Base-by-base conservation (phyloP, 1,140 invertebrate species). In the Plutomurus gul region DNA sequence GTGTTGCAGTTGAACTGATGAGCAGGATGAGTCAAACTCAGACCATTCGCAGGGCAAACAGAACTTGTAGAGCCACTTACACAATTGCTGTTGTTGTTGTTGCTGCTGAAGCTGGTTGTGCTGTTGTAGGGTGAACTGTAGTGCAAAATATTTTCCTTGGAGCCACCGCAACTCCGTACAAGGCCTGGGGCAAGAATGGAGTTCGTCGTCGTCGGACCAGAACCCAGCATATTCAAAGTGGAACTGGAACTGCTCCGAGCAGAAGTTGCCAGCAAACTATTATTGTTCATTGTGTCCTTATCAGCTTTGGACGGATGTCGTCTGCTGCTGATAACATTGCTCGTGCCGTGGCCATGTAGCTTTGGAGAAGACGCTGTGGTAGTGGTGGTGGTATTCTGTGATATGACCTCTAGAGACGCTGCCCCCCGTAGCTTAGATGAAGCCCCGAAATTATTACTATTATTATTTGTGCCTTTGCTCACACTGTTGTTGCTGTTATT, bases 241-340 rank as follows among this genome's bases (percentile, higher is more conserved):
- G 36, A 72, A 72, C 70, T 72, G 70, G 39, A 72, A 72, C 40
- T 72, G 70, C 40, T 72, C 46, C 75, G 47, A 80, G 36, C 27
- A 43, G 72, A 47, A 16, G 74, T 30, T 27, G 76, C 75, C 30
- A 71, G 11, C 20, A 37, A 22, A 75, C 36, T 51, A 40, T 60
- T 71, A 36, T 65, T 65, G 56, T 65, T 65, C 30, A 65, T 36
- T 33, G 56, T n/a, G n/a, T 79, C 78, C 30, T 77, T 81, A 56
- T 56, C 60, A 16, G 47, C 33, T 43, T 60, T 71, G 13, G 76
- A 74, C 78, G 75, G 74, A 76, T 76, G 74, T 39, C 36, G 20
- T 5, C 30, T 77, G 56, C 33, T 77, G 36, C 6, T 20, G 37
- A 72, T 36, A 30, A 27, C 30, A 20, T 79, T 49, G 36, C 36